Evolutionary conservation across 2,113 vertebrate genomes (phyloP), one percentile per base, ranked within the genome.

Genomic region (Pogonocichla stellata): DNA sequence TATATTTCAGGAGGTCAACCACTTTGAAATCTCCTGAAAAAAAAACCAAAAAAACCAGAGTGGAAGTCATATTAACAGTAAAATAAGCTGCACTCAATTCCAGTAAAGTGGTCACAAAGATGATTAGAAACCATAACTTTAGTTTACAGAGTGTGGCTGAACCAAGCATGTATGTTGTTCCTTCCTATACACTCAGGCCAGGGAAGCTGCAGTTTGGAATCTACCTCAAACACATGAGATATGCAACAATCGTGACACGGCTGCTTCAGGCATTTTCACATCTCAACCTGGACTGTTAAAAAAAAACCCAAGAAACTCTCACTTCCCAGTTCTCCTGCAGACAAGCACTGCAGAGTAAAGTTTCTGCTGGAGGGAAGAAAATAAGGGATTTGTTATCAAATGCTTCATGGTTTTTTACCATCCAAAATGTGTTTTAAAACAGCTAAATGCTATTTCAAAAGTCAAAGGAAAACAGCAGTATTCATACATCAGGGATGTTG

Each of bases 71-170:
- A 67, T 10, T 1, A 53, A 24, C 19, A 78, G 31, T 6, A 66
- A 86, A 77, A 67, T 9, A 50, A 81, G 26, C n/a, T 22, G 19
- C 54, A 66, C 19, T 31, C 58, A 82, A 19, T 14, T 36, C 42
- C 33, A 25, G 45, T 15, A 45, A 86, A 15, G 5, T 34, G 13
- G 28, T 50, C 48, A 57, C 0, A 0, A 64, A 38, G 38, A 53
- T 25, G 26, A 70, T 22, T 1, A 53, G 29, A 65, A 28, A 38
- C 0, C 0, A 5, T 8, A 70, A 45, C 12, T 86, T 56, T 1
- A 58, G n/a, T 45, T 60, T 60, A 36, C 13, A 28, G 33, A 64
- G 17, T 24, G 34, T 2, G 3, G 51, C 33, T 80, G 29, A 75
- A 81, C 48, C 56, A 65, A 90, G 54, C 34, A 57, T 6, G 0